These are phyloP conservation scores for Dascyllus trimaculatus DNA, from an alignment of 2,113 vertebrate species.

Conservation along the genomic window DNA sequence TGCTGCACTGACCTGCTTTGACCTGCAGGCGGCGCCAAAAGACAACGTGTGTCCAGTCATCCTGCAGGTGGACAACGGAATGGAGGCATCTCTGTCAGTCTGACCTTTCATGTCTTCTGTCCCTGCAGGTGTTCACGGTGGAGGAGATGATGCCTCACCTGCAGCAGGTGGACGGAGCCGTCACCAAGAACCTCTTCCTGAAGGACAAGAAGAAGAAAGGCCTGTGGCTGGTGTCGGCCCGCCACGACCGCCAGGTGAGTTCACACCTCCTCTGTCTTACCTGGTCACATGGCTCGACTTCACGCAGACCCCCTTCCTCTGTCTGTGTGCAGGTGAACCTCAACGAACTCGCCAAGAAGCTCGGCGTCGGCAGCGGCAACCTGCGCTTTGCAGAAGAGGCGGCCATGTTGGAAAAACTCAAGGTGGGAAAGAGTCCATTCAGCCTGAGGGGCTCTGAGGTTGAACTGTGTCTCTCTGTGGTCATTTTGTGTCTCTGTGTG, in stretches of 20 bases:
- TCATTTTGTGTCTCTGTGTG: not conserved
- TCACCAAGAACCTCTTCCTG: constrained; percentile 95
- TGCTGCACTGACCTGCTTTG: not conserved
- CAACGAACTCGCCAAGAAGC: constrained; percentile 92
- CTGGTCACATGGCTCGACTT: too few relatives aligned
- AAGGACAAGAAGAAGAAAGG: constrained; percentile 96
- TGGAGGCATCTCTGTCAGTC: too few relatives aligned
- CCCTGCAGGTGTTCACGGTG: constrained; percentile 91
- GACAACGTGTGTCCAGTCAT: not conserved
- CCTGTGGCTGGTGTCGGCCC: constrained; percentile 90
- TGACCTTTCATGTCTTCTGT: not conserved
- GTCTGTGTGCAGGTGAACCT: constrained; percentile 81
- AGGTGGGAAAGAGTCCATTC: constrained; percentile 52
- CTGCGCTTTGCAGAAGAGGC: constrained; percentile 92
- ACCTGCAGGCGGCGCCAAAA: constrained; percentile 35
- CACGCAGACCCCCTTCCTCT: not conserved
- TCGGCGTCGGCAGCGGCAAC: constrained; percentile 91
- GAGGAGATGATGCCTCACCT: constrained; percentile 97
- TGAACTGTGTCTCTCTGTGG: not conserved
- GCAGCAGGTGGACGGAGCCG: constrained; percentile 87
- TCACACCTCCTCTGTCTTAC: not conserved
- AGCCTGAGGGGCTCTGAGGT: not conserved
- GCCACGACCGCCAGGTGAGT: constrained; percentile 89
- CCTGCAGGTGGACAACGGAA: too few relatives aligned
- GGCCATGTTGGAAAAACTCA: constrained; percentile 90